These are phyloP conservation scores for Orthonychiurus folsomi DNA, from an alignment of 2,888 invertebrate species.

Conservation along the genomic window DNA sequence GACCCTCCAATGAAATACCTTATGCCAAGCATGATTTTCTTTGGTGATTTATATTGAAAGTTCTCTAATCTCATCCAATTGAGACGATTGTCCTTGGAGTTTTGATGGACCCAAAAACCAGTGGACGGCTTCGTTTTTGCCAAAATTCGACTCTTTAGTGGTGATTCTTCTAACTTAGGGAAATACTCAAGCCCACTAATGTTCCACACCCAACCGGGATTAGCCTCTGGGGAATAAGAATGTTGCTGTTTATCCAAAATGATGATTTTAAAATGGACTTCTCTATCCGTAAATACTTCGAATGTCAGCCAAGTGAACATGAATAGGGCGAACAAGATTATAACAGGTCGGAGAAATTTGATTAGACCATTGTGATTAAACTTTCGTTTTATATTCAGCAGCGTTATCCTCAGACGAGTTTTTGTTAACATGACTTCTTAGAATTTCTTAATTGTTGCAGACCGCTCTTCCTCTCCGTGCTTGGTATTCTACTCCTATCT, in stretches of 20 bases:
- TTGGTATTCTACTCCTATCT: no score
- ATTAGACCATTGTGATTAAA: no score
- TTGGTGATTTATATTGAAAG: not conserved
- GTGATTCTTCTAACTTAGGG: not conserved
- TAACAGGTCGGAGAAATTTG: no score
- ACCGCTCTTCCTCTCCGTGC: no score
- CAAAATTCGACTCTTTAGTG: not conserved
- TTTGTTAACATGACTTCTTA: no score
- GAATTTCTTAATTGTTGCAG: no score
- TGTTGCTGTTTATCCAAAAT: not conserved
- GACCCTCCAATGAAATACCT: not conserved
- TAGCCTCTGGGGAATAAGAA: not conserved
- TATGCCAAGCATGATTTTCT: not conserved
- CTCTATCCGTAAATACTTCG: not conserved
- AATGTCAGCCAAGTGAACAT: not conserved
- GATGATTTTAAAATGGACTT: not conserved
- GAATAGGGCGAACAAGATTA: not conserved
- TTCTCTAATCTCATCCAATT: not conserved
- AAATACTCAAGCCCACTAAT: not conserved
- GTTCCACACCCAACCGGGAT: not conserved
- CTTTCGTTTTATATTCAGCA: no score
- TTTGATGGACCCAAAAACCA: slow-evolving; percentile 2
- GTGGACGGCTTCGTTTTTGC: not conserved
- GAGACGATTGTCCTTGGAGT: not conserved
- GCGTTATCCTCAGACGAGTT: no score